Conservation (phyloP, 2,797 vertebrate genomes). For the Coendou prehensilis region DNA sequence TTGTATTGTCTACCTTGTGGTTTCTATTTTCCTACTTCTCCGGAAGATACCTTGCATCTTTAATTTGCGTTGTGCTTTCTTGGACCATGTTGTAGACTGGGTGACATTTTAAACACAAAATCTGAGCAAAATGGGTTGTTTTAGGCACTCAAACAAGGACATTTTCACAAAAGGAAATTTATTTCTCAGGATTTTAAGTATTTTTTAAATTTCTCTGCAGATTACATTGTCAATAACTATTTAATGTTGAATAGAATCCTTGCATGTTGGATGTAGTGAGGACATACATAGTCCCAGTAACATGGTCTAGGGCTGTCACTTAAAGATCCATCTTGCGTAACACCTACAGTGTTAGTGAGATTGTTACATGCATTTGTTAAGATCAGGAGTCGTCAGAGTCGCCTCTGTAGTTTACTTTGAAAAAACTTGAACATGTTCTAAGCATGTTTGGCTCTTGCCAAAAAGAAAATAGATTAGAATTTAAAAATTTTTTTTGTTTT, state of each 20-base stretch:
- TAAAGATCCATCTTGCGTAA: neutral
- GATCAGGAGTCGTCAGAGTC: neutral
- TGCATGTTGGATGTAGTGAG: slow-evolving; percentile 19
- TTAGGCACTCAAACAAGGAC: slow-evolving; percentile 49
- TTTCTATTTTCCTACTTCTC: slow-evolving; percentile 2
- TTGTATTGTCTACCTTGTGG: neutral
- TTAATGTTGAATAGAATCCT: slow-evolving; percentile 13
- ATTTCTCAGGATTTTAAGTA: neutral
- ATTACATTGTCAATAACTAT: slow-evolving; percentile 33
- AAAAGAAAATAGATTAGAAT: slow-evolving; percentile 28
- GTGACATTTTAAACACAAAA: slow-evolving; percentile 15
- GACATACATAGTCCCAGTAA: neutral
- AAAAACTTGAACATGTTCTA: slow-evolving; percentile 35
- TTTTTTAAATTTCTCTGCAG: slow-evolving; percentile 5
- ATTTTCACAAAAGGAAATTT: slow-evolving; percentile 9
- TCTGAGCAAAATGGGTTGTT: neutral
- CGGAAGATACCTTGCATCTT: slow-evolving; percentile 24
- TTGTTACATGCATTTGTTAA: neutral
- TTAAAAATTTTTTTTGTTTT: slow-evolving; percentile 22
- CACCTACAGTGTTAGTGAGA: neutral
- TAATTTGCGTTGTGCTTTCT: slow-evolving; percentile 35
- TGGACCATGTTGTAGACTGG: neutral
- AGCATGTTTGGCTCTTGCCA: slow-evolving; percentile 12
- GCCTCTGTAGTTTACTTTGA: slow-evolving; percentile 23
- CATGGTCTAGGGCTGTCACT: neutral